Evolutionary conservation across 1,140 invertebrate genomes (phyloP), one percentile per base, ranked within the genome.

Genomic region (Bicyclus anynana): DNA sequence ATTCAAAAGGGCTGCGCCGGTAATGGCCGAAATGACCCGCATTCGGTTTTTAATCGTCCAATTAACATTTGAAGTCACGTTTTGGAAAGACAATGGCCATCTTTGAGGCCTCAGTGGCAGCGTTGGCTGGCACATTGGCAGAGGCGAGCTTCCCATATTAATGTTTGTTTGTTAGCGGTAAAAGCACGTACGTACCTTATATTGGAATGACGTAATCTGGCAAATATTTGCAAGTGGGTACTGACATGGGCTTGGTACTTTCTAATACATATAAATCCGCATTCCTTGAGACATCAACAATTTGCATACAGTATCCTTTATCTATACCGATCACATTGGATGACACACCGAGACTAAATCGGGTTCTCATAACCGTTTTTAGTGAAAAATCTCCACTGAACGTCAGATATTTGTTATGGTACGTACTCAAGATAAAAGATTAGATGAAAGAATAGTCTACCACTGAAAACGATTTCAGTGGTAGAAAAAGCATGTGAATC

Each of bases 61-160:
- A 88, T 87, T 87, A 88, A 87, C 80, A 84, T 88, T 80, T 83
- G 71, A 69, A 87, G 85, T 88, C 85, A 88, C 85, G 85, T 88
- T 84, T 83, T 73, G 54, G 69, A 80, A 76, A 85, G 84, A 88
- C 85, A 88, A 88, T 88, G 62, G 85, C 75, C 80, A 88, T 88
- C 85, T 88, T 88, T 71, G 84, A 79, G 77, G 77, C n/a, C n/a
- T n/a, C n/a, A n/a, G n/a, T 75, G 82, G 47, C 59, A 61, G 53
- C 52, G 59, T 60, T 55, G 37, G 59, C 59, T 61, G 82, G 77
- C 83, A 84, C 83, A 84, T 84, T 84, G 81, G 76, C 68, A 63
- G 74, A 75, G 67, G 77, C 77, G 60, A 71, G 81, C 76, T 82
- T 72, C 80, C 76, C 85, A 88, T 88, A 88, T 88, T 88, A 88